Evolutionary conservation across 2,797 vertebrate genomes (phyloP).

Genomic region (Iguana delicatissima): DNA sequence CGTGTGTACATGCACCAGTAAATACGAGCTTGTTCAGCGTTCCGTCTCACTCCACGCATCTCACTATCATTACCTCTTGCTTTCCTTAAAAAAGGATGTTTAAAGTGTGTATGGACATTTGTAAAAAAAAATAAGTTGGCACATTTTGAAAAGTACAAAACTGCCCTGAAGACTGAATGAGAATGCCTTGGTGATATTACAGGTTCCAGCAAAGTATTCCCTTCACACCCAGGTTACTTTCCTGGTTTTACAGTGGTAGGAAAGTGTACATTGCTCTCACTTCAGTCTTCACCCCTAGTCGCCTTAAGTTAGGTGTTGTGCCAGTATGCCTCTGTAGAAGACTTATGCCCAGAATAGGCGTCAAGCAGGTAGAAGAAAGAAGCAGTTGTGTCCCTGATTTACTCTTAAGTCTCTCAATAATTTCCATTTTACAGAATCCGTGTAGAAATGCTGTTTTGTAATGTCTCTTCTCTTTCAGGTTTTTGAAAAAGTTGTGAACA

Average conservation of each 20-base stretch:
- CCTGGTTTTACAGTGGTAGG: background rate
- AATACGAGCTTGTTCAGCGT: background rate
- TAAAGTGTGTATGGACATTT: background rate
- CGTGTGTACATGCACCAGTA: background rate
- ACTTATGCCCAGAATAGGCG: background rate
- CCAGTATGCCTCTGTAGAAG: background rate
- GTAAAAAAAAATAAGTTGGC: too few relatives aligned
- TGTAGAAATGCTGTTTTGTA: slow-evolving; percentile 20
- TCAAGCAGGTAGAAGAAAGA: background rate
- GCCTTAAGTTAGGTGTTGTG: background rate
- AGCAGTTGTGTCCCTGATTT: background rate
- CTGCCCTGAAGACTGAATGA: background rate
- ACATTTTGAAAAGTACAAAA: slow-evolving; percentile 6
- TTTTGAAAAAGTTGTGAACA: slow-evolving; percentile 90
- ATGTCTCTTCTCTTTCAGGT: slow-evolving; percentile 84
- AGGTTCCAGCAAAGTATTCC: background rate
- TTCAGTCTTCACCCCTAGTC: background rate
- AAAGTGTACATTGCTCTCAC: background rate
- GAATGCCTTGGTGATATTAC: background rate
- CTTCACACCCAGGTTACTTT: background rate
- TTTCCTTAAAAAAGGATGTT: background rate
- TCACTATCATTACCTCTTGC: background rate
- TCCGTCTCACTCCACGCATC: background rate
- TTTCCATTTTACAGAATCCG: background rate
- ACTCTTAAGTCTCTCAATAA: background rate